Conservation (phyloP, 2,797 vertebrate genomes). For the Tympanoctomys barrerae region DNA sequence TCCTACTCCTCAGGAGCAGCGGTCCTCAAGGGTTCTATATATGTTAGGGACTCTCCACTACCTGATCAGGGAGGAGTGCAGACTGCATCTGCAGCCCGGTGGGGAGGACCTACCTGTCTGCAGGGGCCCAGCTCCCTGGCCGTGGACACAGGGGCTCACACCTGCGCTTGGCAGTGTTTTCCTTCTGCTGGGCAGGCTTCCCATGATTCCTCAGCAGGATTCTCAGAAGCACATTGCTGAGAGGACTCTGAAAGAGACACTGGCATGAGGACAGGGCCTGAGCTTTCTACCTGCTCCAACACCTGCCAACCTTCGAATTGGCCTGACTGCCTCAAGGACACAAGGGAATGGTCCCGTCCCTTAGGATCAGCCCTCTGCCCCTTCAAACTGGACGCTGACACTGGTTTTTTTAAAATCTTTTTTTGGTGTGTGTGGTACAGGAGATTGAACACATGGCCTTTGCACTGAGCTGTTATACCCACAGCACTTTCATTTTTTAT, state of each 20-base stretch:
- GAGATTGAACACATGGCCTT: neutral
- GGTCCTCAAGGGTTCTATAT: neutral
- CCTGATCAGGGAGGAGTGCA: neutral
- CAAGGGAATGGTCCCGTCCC: neutral
- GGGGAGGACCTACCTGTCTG: conserved; percentile 77
- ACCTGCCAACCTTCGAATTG: neutral
- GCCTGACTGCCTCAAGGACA: neutral
- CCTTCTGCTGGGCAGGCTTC: conserved; percentile 81
- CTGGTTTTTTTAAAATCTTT: neutral
- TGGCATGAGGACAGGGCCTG: neutral
- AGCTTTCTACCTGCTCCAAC: neutral
- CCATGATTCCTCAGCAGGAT: conserved; percentile 74
- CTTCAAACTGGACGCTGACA: neutral
- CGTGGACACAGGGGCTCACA: rapidly evolving
- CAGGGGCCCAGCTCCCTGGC: neutral
- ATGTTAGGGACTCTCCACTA: neutral
- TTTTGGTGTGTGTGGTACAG: neutral
- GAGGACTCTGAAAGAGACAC: conserved; percentile 67
- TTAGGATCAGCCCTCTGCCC: neutral
- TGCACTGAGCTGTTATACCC: neutral
- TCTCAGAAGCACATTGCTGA: neutral
- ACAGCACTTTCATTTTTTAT: neutral
- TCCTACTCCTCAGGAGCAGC: neutral
- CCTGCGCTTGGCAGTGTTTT: neutral
- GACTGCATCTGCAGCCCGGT: neutral